These are phyloP conservation scores for Leptestheria dahalacensis DNA, from an alignment of 1,140 invertebrate genomes.

Conservation along the genomic window DNA sequence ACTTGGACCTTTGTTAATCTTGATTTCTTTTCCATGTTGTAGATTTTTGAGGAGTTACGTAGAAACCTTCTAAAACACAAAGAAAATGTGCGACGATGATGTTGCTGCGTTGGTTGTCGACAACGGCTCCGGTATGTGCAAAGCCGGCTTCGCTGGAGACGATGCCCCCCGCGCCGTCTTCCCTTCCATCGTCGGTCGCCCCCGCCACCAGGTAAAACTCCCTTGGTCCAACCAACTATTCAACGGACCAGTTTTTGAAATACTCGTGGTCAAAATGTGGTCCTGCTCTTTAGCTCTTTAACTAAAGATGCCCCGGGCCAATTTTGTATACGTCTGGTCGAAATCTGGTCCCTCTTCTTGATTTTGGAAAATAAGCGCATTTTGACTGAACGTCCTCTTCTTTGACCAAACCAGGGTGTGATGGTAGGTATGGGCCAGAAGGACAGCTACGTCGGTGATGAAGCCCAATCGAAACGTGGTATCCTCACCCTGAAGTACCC, in stretches of 20 bases:
- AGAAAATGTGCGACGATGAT: slow-evolving; percentile 74
- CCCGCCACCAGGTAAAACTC: slow-evolving; percentile 54
- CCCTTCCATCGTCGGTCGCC: slow-evolving; percentile 70
- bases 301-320: too few relatives aligned
- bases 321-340: too few relatives aligned
- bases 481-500: slow-evolving; percentile 89
- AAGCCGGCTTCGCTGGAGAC: slow-evolving; percentile 79
- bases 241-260: too few relatives aligned
- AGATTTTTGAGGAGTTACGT: neutral
- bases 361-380: neutral
- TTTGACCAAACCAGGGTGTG: slow-evolving; percentile 35
- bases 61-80: neutral
- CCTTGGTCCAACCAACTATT: too few relatives aligned
- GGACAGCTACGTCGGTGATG: slow-evolving; percentile 77
- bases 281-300: too few relatives aligned
- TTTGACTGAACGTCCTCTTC: neutral
- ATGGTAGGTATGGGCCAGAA: slow-evolving; percentile 88
- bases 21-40: neutral
- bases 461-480: slow-evolving; percentile 64
- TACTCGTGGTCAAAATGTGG: too few relatives aligned
- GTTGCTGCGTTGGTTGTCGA: slow-evolving; percentile 74
- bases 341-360: neutral
- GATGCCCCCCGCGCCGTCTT: slow-evolving; percentile 78
- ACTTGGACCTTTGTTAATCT: too few relatives aligned
- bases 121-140: slow-evolving; percentile 82